Conservation (phyloP, 2,888 invertebrate species). For the Chrysina gloriosa region DNA sequence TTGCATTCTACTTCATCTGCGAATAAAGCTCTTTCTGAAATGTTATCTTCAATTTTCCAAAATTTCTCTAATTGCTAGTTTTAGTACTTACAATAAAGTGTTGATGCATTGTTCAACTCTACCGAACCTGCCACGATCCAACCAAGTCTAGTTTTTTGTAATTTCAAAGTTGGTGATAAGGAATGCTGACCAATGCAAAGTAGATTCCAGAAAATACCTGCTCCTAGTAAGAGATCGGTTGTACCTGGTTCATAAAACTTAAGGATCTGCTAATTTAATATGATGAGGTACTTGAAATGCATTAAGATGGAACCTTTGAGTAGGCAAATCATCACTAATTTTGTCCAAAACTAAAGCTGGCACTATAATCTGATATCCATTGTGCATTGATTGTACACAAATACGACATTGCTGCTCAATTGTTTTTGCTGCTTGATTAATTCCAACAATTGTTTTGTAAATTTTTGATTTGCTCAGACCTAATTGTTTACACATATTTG, state of each 20-base stretch:
- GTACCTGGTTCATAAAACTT: too few species aligned
- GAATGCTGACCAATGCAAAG: too few species aligned
- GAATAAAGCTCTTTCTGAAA: too few species aligned
- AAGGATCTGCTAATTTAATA: too few species aligned
- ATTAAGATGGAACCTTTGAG: too few species aligned
- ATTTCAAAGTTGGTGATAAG: too few species aligned
- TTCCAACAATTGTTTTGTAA: background rate
- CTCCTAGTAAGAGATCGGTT: too few species aligned
- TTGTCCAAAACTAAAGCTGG: background rate
- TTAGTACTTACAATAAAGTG: background rate
- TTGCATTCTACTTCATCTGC: background rate
- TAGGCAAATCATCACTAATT: constrained; percentile 1
- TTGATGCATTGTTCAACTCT: background rate
- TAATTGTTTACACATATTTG: background rate
- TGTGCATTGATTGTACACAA: background rate
- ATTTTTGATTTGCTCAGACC: background rate
- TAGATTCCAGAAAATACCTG: too few species aligned
- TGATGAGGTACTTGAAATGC: too few species aligned
- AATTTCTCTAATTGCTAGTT: background rate
- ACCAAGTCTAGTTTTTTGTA: background rate
- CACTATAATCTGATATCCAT: background rate
- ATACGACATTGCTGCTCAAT: constrained; percentile 1
- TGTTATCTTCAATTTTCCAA: background rate
- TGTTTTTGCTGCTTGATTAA: background rate
- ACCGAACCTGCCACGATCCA: background rate